These are phyloP conservation scores for rat (Rattus norvegicus) DNA, from an alignment of 2,113 vertebrate species.

Conservation along the genomic window DNA sequence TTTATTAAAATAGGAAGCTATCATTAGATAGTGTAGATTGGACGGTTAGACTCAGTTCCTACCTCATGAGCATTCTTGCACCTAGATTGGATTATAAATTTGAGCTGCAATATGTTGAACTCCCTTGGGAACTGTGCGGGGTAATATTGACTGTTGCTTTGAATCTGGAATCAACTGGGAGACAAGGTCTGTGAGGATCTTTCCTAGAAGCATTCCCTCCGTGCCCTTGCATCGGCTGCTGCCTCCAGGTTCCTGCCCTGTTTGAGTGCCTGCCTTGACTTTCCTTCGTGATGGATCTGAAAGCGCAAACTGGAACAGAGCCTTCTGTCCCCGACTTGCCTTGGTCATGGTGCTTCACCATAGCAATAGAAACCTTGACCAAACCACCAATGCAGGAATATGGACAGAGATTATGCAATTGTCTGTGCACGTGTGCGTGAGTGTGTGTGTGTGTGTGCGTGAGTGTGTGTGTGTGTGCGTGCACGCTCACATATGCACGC, in stretches of 20 bases:
- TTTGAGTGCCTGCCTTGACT: background rate
- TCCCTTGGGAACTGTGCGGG: background rate
- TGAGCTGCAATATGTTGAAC: background rate
- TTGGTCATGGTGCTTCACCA: background rate
- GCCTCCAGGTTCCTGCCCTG: background rate
- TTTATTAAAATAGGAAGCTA: constrained; percentile 42
- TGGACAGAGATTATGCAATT: background rate
- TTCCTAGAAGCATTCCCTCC: background rate
- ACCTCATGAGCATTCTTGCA: background rate
- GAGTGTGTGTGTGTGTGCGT: background rate
- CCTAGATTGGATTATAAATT: constrained; percentile 16
- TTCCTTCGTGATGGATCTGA: background rate
- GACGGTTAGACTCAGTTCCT: constrained; percentile 25
- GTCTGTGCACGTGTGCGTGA: background rate
- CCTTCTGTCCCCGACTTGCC: background rate
- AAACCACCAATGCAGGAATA: background rate
- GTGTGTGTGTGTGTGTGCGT: background rate
- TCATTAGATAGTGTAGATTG: background rate
- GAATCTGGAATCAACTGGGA: background rate
- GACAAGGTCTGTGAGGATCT: background rate
- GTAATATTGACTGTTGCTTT: background rate
- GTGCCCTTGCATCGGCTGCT: background rate
- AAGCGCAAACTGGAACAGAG: background rate
- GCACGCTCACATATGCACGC: background rate
- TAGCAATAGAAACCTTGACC: background rate